Evolutionary conservation across 1,140 invertebrate species (phyloP).

Genomic region (Luehdorfia chinensis): DNA sequence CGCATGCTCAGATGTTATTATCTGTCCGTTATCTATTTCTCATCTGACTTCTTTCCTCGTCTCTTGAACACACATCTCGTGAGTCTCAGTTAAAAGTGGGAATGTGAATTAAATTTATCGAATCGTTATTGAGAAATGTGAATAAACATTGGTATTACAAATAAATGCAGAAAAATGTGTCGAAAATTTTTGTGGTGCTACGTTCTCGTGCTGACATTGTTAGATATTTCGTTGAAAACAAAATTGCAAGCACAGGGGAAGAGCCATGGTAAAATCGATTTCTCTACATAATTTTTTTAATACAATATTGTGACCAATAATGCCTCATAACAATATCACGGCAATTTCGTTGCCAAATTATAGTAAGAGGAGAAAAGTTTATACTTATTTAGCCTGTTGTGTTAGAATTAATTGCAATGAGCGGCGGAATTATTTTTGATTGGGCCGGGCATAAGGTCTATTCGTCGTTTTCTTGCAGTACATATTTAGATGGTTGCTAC

Average conservation of each 20-base stretch:
- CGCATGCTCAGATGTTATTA: constrained; percentile 4
- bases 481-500: constrained; percentile 33
- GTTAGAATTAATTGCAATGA: constrained; percentile 1
- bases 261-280: constrained; percentile 74
- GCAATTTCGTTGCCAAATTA: no score
- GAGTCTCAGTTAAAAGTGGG: constrained; percentile 46
- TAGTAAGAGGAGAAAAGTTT: neutral
- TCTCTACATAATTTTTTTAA: constrained; percentile 8
- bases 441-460: constrained; percentile 36
- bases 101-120: constrained; percentile 35
- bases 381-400: constrained; percentile 26
- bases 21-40: constrained; percentile 3
- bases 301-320: no score
- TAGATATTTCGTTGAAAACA: constrained; percentile 64
- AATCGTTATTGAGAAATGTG: constrained; percentile 53
- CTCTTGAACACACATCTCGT: constrained; percentile 44
- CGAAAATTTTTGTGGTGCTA: constrained; percentile 66
- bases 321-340: no score
- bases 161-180: constrained; percentile 52
- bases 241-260: constrained; percentile 68
- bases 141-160: constrained; percentile 44
- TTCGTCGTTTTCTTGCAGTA: constrained; percentile 38
- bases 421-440: constrained; percentile 52
- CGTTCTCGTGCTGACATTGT: constrained; percentile 61
- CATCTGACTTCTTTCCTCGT: constrained; percentile 14